phyloP scores from a whole-genome alignment of 2,113 vertebrate genomes.

The Trogon surrucura region DNA sequence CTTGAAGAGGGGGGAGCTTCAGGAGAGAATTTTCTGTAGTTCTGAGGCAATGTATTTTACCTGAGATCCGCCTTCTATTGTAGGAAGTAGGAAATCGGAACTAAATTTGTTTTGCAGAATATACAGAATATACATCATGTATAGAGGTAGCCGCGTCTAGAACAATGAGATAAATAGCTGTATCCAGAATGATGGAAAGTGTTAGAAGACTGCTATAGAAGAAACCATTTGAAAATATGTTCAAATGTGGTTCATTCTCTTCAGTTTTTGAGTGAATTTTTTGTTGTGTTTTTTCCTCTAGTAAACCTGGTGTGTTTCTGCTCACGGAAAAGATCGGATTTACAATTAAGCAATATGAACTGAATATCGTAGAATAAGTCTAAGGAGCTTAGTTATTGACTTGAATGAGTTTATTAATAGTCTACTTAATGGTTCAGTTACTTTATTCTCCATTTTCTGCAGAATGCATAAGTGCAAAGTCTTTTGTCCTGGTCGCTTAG shows the following conservation, averaged over 20 bases:
- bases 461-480: neutral
- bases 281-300: too few relatives aligned
- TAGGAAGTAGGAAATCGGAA: neutral
- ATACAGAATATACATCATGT: neutral
- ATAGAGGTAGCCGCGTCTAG: neutral
- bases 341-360: slow-evolving; percentile 5
- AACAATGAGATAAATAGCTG: neutral
- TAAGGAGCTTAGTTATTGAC: slow-evolving; percentile 50
- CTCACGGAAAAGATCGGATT: neutral
- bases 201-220: neutral
- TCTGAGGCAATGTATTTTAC: neutral
- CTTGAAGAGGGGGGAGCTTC: neutral
- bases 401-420: slow-evolving; percentile 47
- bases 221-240: neutral
- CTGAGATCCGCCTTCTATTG: neutral
- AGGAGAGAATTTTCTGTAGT: neutral
- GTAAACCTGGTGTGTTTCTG: neutral
- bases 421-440: neutral
- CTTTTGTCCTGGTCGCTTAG: neutral
- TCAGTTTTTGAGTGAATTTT: neutral
- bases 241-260: neutral
- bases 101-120: neutral
- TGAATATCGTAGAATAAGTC: slow-evolving; percentile 2
- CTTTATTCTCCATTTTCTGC: slow-evolving; percentile 13
- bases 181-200: neutral